Evolutionary conservation across 2,113 vertebrate species (phyloP), one percentile per base, ranked within the genome.

Genomic region (Oncorhynchus tshawytscha): DNA sequence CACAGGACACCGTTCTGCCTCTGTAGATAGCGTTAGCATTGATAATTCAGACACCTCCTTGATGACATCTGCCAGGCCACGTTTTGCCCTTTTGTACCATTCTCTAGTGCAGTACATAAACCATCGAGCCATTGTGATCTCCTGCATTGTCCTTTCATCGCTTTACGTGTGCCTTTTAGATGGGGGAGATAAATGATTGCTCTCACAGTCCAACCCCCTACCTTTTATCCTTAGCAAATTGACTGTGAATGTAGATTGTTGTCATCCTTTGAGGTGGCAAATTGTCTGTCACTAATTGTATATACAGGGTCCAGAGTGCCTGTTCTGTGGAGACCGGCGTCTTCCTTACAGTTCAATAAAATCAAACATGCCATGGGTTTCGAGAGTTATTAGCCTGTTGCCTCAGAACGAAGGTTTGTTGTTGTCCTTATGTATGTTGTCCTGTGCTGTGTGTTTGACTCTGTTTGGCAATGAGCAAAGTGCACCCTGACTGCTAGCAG

Each of bases 201-300:
- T 76, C 66, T 79, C 72, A 68, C 54, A 65, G n/a, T 70, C 29
- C 18, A 82, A 25, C 76, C 73, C 73, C 64, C 76, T 76, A 70
- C 67, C 64, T 74, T 51, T 80, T 81, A 73, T 34, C 20, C 5
- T 60, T 51, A 62, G 25, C 73, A 75, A 79, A 85, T 82, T 76
- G 48, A 25, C 67, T 67, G 20, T 48, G 54, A 73, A 80, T 78
- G 67, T 31, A 72, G 83, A 51, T 70, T 70, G 81, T 73, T 73
- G 80, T 76, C 71, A 77, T 51, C 79, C 80, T 82, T 78, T 71
- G 67, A 79, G 34, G 71, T 73, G 39, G 49, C 62, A 78, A 67
- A 79, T 72, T 82, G 77, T 68, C 49, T 78, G 78, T 34, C 18
- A 72, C 71, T 84, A 84, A 86, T 83, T 84, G 76, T 70, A 24